Evolutionary conservation across 2,888 invertebrate species (phyloP).

Genomic region (Pachliopta kotzebuea): DNA sequence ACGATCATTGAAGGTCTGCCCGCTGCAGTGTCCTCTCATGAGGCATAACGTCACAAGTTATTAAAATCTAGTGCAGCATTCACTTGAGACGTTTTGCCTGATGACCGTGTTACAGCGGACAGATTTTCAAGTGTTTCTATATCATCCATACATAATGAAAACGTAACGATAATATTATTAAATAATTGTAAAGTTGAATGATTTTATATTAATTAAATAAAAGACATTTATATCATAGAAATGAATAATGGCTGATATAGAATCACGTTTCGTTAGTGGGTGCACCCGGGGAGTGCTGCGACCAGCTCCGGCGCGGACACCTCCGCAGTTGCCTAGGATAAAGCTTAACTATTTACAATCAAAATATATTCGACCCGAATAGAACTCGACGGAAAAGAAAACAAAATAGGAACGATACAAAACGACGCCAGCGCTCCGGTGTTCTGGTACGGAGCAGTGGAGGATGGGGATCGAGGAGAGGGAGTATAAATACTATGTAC

Average conservation of each 20-base stretch:
- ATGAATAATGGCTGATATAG: conserved; percentile 32
- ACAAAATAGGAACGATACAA: conserved; percentile 80
- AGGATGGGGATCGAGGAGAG: conserved; percentile 31
- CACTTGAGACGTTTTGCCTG: not conserved
- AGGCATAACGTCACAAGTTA: too few relatives aligned
- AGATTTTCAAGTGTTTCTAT: conserved; percentile 28
- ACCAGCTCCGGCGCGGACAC: conserved; percentile 32
- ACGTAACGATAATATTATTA: not conserved
- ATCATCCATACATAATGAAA: conserved; percentile 11
- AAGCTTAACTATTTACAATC: conserved; percentile 76
- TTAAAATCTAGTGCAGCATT: not conserved
- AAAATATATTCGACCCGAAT: conserved; percentile 70
- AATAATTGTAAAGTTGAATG: not conserved
- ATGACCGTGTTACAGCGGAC: conserved; percentile 16
- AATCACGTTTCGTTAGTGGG: conserved; percentile 32
- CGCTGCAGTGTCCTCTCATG: not conserved
- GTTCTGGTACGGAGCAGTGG: conserved; percentile 36
- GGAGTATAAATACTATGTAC: conserved; percentile 76
- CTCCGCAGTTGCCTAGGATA: conserved; percentile 50
- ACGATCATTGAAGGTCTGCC: conserved; percentile 7
- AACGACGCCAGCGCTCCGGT: conserved; percentile 54
- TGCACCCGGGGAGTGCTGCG: conserved; percentile 34
- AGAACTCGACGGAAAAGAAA: conserved; percentile 69
- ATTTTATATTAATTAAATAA: not conserved
- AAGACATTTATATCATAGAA: not conserved